These are phyloP conservation scores for Labeo catla DNA, from an alignment of 2,113 vertebrate species.

Conservation along the genomic window DNA sequence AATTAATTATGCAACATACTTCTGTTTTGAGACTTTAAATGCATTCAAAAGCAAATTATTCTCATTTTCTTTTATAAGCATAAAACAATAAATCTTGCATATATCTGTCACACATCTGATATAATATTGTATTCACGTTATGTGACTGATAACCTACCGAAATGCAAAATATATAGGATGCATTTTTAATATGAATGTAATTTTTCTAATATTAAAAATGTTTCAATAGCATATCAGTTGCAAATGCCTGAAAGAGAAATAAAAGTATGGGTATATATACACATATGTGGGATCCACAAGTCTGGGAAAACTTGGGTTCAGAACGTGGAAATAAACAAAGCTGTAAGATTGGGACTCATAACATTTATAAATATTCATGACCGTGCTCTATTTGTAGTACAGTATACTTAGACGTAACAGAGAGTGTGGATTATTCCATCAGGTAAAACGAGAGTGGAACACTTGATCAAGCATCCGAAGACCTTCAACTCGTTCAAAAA, in stretches of 20 bases:
- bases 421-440: background rate
- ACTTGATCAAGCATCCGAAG: background rate
- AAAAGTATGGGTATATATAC: too few species aligned
- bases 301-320: background rate
- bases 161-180: background rate
- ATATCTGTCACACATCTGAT: background rate
- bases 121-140: background rate
- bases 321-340: background rate
- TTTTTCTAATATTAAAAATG: background rate
- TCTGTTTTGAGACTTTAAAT: background rate
- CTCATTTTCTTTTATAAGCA: background rate
- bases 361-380: background rate
- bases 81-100: background rate
- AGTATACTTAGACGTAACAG: background rate
- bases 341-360: background rate
- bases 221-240: background rate
- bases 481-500: slow-evolving; percentile 20
- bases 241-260: background rate
- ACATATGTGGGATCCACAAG: background rate
- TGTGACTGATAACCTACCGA: background rate
- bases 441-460: background rate
- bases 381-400: background rate
- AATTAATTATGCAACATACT: background rate
- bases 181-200: background rate
- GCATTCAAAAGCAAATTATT: background rate